phyloP scores from a whole-genome alignment of 2,113 vertebrate species.

The Myotis davidii region DNA sequence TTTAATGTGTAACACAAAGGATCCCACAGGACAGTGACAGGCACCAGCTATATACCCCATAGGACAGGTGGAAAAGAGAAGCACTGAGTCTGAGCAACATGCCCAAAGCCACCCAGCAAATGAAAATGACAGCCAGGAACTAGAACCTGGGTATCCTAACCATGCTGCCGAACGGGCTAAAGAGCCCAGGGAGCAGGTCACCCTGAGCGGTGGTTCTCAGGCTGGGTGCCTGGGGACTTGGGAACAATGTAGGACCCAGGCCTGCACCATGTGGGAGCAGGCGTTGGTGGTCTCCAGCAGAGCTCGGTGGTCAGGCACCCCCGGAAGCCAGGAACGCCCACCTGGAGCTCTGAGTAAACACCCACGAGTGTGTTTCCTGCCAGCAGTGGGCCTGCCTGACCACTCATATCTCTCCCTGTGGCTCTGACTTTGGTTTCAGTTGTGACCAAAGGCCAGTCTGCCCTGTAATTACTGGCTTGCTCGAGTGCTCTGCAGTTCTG shows the following conservation, averaged over 20 bases:
- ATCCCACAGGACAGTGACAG: neutral
- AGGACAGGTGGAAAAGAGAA: no score
- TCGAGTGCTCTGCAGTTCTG: fast-evolving
- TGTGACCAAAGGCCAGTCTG: neutral
- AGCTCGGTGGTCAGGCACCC: neutral
- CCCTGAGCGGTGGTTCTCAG: neutral
- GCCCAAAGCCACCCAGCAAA: neutral
- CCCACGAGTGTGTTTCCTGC: fast-evolving
- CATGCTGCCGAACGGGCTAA: fast-evolving
- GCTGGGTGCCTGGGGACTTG: neutral
- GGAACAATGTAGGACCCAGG: no score
- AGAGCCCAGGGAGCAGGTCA: neutral
- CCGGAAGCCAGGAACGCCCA: neutral
- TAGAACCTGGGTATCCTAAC: neutral
- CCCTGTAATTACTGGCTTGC: neutral
- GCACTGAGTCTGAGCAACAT: neutral
- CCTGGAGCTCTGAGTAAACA: neutral
- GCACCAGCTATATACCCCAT: fast-evolving
- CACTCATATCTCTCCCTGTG: fast-evolving
- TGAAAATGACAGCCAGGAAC: neutral
- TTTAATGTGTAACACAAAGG: no score
- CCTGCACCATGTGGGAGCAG: no score
- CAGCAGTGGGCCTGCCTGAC: neutral
- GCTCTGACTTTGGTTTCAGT: neutral
- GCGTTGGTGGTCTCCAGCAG: neutral